Conservation (phyloP, 2,797 vertebrate species). For the Macropus fuliginosus region DNA sequence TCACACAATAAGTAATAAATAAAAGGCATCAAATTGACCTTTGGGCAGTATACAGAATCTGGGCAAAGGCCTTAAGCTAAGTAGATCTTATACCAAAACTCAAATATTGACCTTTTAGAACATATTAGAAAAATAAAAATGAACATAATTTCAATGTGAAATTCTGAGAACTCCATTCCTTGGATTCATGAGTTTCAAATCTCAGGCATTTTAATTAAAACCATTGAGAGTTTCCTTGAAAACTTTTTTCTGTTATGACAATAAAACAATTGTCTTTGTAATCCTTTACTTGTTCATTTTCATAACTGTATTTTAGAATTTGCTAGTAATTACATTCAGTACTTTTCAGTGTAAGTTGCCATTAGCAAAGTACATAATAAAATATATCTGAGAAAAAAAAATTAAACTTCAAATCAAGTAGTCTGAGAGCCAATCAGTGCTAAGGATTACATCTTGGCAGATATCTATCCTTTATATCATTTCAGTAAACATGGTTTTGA, state of each 20-base stretch:
- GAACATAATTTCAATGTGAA: not conserved
- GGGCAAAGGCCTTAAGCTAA: not conserved
- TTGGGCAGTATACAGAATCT: not conserved
- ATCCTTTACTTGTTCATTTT: slow-evolving; percentile 19
- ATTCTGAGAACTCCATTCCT: not conserved
- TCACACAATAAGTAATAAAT: slow-evolving; percentile 10
- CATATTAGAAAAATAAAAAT: not conserved
- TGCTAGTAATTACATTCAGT: slow-evolving; percentile 19
- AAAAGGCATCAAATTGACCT: slow-evolving; percentile 18
- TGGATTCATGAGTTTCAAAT: not conserved
- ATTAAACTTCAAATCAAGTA: not conserved
- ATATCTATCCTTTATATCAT: not conserved
- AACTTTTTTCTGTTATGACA: not conserved
- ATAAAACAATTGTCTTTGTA: slow-evolving; percentile 25
- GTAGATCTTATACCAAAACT: not conserved
- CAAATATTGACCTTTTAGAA: slow-evolving; percentile 21
- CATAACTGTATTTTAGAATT: slow-evolving; percentile 29
- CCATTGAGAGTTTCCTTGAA: slow-evolving; percentile 28
- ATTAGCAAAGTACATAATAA: slow-evolving; percentile 32
- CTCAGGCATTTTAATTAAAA: slow-evolving; percentile 27
- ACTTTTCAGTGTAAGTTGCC: slow-evolving; percentile 49
- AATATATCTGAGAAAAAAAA: not conserved
- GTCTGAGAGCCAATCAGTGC: slow-evolving; percentile 30
- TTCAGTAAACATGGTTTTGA: slow-evolving; percentile 8
- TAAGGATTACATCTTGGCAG: slow-evolving; percentile 29